A percentile compares a stretch with the other conserved stretches of the same genome.
Conservation (phyloP, 1,140 invertebrate species). For the Neodiprion pinetum region DNA sequence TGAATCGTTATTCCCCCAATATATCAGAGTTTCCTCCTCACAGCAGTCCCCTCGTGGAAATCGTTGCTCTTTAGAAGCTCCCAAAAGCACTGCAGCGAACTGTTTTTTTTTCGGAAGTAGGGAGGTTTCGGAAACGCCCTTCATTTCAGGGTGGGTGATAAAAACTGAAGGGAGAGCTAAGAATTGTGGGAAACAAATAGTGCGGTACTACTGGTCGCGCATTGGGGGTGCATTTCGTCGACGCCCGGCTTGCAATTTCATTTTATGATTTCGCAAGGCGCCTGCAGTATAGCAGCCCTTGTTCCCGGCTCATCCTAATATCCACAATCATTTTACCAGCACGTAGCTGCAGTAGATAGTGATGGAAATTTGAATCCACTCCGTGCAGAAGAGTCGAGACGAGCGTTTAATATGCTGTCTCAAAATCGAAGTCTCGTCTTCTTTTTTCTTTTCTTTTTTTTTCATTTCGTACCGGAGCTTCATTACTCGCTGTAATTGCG, state of each 20-base stretch:
- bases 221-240: conserved; percentile 24
- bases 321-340: conserved; percentile 2
- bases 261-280: conserved; percentile 51
- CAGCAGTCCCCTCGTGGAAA: background rate
- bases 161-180: conserved; percentile 21
- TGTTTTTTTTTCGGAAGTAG: conserved; percentile 5
- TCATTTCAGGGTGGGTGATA: background rate
- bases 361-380: background rate
- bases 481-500: background rate
- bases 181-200: conserved; percentile 51
- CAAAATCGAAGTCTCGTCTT: too few relatives aligned
- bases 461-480: too few relatives aligned
- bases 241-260: conserved; percentile 46
- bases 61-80: background rate
- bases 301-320: conserved; percentile 32
- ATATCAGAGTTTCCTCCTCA: too few relatives aligned
- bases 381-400: background rate
- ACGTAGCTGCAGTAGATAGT: background rate
- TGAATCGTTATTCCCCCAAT: too few relatives aligned
- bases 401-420: too few relatives aligned
- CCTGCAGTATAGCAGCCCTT: conserved; percentile 24
- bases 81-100: background rate
- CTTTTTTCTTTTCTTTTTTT: too few relatives aligned
- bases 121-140: conserved; percentile 1
- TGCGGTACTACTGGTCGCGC: conserved; percentile 31